Conservation (phyloP, 2,113 vertebrate species). For the Sander lucioperca region DNA sequence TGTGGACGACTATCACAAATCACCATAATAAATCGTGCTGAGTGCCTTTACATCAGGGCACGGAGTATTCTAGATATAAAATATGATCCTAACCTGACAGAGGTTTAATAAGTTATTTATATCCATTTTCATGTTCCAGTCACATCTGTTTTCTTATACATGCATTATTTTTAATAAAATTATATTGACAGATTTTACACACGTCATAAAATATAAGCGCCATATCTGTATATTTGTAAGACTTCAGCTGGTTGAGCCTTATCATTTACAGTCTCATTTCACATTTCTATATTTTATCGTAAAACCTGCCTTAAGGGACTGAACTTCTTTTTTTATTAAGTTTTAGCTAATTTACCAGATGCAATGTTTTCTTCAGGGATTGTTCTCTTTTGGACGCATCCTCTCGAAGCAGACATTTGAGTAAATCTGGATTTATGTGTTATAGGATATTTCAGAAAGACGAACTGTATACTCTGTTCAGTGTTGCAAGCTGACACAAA, state of each 20-base stretch:
- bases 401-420: neutral
- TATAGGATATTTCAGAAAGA: conserved; percentile 6
- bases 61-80: neutral
- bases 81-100: neutral
- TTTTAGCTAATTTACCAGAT: conserved; percentile 2
- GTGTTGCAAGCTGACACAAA: neutral
- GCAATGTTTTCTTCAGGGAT: neutral
- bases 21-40: conserved; percentile 1
- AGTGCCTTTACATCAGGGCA: neutral
- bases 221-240: neutral
- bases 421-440: neutral
- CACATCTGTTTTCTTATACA: neutral
- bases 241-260: neutral
- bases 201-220: neutral
- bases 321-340: neutral
- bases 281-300: conserved; percentile 12
- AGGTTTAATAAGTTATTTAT: conserved; percentile 6
- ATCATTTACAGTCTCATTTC: neutral
- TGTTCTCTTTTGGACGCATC: conserved; percentile 1
- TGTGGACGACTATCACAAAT: conserved; percentile 11
- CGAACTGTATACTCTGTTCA: neutral
- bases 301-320: conserved; percentile 14
- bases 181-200: neutral
- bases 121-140: conserved; percentile 7
- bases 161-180: neutral